These are phyloP conservation scores for Neodontobutis hainanensis DNA, from an alignment of 2,113 vertebrate genomes.

Conservation along the genomic window DNA sequence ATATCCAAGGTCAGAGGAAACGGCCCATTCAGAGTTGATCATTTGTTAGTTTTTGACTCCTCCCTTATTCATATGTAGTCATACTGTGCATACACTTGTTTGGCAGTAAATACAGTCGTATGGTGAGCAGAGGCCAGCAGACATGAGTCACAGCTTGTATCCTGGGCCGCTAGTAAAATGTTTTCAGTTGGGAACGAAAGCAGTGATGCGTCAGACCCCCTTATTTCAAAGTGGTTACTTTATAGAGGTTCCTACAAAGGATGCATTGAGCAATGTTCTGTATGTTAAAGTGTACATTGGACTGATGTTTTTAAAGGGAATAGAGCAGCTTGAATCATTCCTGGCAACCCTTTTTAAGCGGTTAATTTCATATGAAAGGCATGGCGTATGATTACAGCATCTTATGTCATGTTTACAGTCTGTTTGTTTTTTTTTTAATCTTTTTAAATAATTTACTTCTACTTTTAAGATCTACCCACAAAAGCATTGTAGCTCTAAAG, in stretches of 20 bases:
- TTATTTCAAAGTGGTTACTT: constrained; percentile 57
- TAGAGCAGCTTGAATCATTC: constrained; percentile 30
- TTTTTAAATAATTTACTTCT: constrained; percentile 24
- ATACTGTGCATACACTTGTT: constrained; percentile 18
- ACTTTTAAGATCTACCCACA: background rate
- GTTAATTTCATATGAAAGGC: constrained; percentile 57
- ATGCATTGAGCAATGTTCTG: constrained; percentile 60
- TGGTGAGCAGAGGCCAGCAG: constrained; percentile 8
- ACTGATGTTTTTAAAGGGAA: constrained; percentile 46
- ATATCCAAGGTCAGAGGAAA: constrained; percentile 35
- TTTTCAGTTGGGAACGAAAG: constrained; percentile 47
- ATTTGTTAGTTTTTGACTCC: constrained; percentile 33
- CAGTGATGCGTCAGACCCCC: constrained; percentile 45
- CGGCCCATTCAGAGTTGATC: constrained; percentile 26
- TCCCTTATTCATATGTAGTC: constrained; percentile 38
- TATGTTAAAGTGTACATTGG: constrained; percentile 43
- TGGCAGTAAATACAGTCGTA: background rate
- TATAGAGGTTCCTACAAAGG: constrained; percentile 66
- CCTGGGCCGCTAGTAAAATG: constrained; percentile 29
- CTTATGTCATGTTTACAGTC: constrained; percentile 40
- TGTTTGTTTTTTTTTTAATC: constrained; percentile 43
- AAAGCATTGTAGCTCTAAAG: constrained; percentile 44
- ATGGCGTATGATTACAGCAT: constrained; percentile 46
- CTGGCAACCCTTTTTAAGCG: constrained; percentile 33
- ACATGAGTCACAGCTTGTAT: constrained; percentile 59